Evolutionary conservation across 2,888 invertebrate species (phyloP).

Genomic region (Cataglyphis rosenhaueri): DNA sequence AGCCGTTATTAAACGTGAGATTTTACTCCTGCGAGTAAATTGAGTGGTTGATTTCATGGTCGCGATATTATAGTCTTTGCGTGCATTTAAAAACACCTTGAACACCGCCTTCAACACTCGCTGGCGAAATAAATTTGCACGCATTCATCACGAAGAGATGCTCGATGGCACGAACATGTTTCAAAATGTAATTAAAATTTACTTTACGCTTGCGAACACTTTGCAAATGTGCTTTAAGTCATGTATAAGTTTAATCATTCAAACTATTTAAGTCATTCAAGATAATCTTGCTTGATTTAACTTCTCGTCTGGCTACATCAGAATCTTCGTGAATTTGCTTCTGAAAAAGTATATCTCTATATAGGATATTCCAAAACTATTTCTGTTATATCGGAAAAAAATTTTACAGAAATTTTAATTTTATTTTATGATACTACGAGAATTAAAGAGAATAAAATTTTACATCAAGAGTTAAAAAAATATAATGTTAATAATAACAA

Average conservation of each 20-base stretch:
- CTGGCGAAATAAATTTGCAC: slow-evolving; percentile 28
- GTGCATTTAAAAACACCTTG: slow-evolving; percentile 41
- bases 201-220: background rate
- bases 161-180: slow-evolving; percentile 11
- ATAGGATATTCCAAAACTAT: background rate
- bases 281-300: background rate
- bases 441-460: background rate
- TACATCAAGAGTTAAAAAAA: background rate
- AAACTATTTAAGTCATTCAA: slow-evolving; percentile 5
- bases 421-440: background rate
- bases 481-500: background rate
- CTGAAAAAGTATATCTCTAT: slow-evolving; percentile 3
- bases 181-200: slow-evolving; percentile 31
- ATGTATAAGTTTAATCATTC: background rate
- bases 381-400: background rate
- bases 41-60: slow-evolving; percentile 35
- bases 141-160: background rate
- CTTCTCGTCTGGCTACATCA: background rate
- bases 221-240: background rate
- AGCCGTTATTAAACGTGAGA: slow-evolving; percentile 6
- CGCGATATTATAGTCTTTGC: slow-evolving; percentile 41
- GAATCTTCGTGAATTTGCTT: background rate
- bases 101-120: slow-evolving; percentile 22
- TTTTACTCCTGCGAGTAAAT: slow-evolving; percentile 8
- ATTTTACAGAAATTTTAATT: slow-evolving; percentile 13